These are phyloP conservation scores for Calypte anna DNA, from an alignment of 2,113 vertebrate species.

Conservation along the genomic window DNA sequence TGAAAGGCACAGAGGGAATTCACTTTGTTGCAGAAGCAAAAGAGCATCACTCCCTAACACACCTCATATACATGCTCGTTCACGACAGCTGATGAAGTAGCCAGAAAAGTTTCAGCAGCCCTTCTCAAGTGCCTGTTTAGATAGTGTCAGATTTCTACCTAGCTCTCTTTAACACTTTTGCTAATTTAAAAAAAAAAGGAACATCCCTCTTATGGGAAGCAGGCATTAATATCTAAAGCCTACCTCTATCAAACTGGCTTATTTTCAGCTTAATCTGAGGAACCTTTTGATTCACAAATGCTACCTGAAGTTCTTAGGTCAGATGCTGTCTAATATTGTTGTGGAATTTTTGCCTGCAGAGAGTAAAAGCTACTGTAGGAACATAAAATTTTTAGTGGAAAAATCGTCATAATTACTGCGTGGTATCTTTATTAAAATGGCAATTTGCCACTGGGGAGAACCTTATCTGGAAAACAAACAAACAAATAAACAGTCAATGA, in stretches of 20 bases:
- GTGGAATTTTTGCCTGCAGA: background rate
- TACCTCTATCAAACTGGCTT: background rate
- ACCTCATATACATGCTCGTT: background rate
- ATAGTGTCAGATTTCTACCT: background rate
- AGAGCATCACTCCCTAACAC: conserved; percentile 12
- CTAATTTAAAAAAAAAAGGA: background rate
- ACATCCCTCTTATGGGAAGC: background rate
- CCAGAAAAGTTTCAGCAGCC: background rate
- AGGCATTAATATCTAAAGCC: background rate
- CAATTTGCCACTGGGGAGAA: background rate
- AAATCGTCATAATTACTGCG: conserved; percentile 5
- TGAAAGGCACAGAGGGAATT: conserved; percentile 48
- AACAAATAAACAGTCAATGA: no score
- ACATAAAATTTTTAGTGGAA: conserved; percentile 9
- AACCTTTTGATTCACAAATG: background rate
- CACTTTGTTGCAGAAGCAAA: conserved; percentile 25
- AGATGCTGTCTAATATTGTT: background rate
- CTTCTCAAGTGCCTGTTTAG: background rate
- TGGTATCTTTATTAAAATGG: conserved; percentile 19
- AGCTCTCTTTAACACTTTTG: background rate
- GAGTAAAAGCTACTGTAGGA: background rate
- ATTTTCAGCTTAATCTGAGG: background rate
- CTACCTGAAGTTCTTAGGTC: background rate
- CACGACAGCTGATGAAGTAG: background rate
- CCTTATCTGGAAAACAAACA: background rate